phyloP scores from a whole-genome alignment of 1,140 invertebrate species.

The Planococcus citri region DNA sequence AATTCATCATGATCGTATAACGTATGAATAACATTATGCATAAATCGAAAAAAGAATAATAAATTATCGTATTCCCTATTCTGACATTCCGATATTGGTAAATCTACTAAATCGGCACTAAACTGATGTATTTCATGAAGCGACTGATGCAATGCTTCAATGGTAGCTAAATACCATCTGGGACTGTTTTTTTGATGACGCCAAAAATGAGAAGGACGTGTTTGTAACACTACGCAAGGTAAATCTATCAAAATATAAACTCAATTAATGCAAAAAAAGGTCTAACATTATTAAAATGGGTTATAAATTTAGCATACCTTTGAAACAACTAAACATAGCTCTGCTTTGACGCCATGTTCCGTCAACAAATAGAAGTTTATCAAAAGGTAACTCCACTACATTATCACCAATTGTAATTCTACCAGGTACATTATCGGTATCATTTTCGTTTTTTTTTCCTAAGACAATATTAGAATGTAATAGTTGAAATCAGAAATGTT shows the following conservation, averaged over 20 bases:
- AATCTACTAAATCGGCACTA: constrained; percentile 32
- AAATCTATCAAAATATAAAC: constrained; percentile 39
- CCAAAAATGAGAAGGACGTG: constrained; percentile 86
- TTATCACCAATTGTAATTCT: background rate
- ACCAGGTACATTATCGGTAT: background rate
- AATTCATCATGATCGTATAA: constrained; percentile 68
- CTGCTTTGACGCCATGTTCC: constrained; percentile 89
- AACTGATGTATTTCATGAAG: constrained; percentile 40
- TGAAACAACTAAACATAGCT: constrained; percentile 45
- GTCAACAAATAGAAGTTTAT: constrained; percentile 75
- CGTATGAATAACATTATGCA: constrained; percentile 81
- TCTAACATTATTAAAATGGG: background rate
- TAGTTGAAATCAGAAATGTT: too few species aligned
- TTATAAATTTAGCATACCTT: constrained; percentile 14
- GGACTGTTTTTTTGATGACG: constrained; percentile 83
- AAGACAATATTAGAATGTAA: too few species aligned
- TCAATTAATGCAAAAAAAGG: too few species aligned
- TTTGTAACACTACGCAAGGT: constrained; percentile 62
- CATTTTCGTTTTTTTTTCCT: background rate
- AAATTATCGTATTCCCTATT: constrained; percentile 74
- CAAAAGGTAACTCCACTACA: constrained; percentile 26
- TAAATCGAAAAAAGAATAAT: constrained; percentile 84
- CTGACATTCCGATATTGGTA: constrained; percentile 28
- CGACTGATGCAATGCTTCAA: constrained; percentile 90
- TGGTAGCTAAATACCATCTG: constrained; percentile 78